phyloP scores from a whole-genome alignment of 2,113 vertebrate genomes.

The Salvelinus fontinalis region DNA sequence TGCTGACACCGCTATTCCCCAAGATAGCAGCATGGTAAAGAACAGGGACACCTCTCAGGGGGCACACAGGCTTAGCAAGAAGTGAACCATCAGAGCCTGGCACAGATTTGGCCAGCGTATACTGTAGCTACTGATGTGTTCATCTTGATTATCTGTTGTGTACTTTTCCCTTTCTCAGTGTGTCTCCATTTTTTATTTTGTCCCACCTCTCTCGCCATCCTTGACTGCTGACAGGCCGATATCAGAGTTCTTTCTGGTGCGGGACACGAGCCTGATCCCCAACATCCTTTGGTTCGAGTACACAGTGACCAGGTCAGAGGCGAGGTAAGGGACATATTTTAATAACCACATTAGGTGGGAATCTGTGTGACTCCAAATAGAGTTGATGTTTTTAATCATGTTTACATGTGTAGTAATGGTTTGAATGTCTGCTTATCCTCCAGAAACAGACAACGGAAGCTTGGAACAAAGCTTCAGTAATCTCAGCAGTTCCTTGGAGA shows the following conservation, averaged over 20 bases:
- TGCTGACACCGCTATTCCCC: constrained; percentile 95
- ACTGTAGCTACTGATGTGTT: background rate
- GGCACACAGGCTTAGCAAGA: background rate
- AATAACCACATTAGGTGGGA: background rate
- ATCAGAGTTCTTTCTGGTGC: constrained; percentile 97
- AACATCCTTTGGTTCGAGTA: constrained; percentile 99
- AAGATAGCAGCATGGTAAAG: constrained; percentile 97
- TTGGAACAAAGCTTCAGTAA: constrained; percentile 98
- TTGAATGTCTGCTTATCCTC: background rate
- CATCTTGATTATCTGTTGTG: background rate
- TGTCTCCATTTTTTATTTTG: background rate
- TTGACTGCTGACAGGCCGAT: constrained; percentile 80
- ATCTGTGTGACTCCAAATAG: background rate
- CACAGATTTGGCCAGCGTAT: background rate
- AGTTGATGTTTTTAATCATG: background rate
- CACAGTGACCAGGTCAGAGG: constrained; percentile 96
- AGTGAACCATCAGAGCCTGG: background rate
- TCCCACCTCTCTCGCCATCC: background rate
- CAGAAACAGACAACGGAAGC: constrained; percentile 98
- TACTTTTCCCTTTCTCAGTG: background rate
- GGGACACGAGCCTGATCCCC: constrained; percentile 98
- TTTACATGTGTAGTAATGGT: background rate
- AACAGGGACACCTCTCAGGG: background rate
- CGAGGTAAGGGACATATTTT: constrained; percentile 79
- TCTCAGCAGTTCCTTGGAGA: constrained; percentile 50